phyloP scores from a whole-genome alignment of 2,797 vertebrate genomes.

The Chelon auratus region DNA sequence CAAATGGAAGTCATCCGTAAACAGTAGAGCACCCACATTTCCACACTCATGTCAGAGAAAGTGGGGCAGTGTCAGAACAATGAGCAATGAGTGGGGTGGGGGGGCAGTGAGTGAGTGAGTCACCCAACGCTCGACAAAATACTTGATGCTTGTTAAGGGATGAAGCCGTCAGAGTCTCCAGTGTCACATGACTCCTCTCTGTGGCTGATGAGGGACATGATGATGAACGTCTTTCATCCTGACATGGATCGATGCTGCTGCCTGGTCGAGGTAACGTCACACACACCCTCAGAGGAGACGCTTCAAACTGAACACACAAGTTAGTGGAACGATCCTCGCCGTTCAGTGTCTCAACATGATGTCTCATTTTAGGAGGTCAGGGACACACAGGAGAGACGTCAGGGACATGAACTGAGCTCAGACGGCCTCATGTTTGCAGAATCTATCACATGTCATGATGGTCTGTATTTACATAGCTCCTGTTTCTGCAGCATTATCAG shows the following conservation, averaged over 20 bases:
- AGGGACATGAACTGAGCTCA: neutral
- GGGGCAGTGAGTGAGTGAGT: constrained; percentile 44
- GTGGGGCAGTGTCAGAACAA: constrained; percentile 38
- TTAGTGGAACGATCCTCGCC: constrained; percentile 14
- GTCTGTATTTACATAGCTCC: too few relatives aligned
- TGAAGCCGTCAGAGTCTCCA: constrained; percentile 46
- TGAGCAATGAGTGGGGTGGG: neutral
- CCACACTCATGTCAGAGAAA: constrained; percentile 15
- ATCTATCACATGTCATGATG: too few relatives aligned
- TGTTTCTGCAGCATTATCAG: too few relatives aligned
- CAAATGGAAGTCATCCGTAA: constrained; percentile 20
- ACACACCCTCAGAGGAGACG: neutral
- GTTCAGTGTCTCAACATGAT: neutral
- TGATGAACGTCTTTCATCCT: constrained; percentile 15
- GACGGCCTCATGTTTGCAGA: neutral
- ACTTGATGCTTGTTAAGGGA: constrained; percentile 59
- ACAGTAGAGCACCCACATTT: constrained; percentile 20
- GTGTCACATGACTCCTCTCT: neutral
- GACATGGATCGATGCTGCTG: neutral
- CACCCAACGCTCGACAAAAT: constrained; percentile 52
- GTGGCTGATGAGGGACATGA: neutral
- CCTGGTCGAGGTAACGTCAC: neutral
- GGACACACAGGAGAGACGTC: neutral
- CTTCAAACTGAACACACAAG: constrained; percentile 13
- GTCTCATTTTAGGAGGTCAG: neutral